These are phyloP conservation scores for Drosophila arawakana DNA, from an alignment of 1,140 invertebrate genomes.

Conservation along the genomic window DNA sequence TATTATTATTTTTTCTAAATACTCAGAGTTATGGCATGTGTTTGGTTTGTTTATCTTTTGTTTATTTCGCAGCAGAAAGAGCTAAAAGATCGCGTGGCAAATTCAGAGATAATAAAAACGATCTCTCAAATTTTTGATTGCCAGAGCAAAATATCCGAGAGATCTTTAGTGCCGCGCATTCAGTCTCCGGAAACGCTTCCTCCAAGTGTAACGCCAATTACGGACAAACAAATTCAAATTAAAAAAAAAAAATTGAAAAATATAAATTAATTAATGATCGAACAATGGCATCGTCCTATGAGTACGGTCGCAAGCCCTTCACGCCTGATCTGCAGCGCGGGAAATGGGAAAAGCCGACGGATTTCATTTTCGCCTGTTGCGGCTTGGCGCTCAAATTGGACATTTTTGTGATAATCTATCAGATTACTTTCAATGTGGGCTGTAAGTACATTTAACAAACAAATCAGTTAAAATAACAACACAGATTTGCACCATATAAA, in stretches of 20 bases:
- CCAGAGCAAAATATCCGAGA: slow-evolving; percentile 4
- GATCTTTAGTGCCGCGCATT: slow-evolving; percentile 40
- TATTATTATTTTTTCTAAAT: not conserved
- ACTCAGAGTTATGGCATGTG: too few relatives aligned
- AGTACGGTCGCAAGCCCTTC: slow-evolving; percentile 69
- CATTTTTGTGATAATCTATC: slow-evolving; percentile 58
- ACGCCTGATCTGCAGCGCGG: slow-evolving; percentile 69
- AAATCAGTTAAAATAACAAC: not conserved
- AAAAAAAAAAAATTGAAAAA: not conserved
- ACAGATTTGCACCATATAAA: too few relatives aligned
- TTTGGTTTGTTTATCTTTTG: too few relatives aligned
- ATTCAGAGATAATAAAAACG: slow-evolving; percentile 57
- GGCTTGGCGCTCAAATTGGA: slow-evolving; percentile 72
- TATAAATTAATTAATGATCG: too few relatives aligned
- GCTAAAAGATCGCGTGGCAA: not conserved
- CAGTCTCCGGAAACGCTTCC: slow-evolving; percentile 68
- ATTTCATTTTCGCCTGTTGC: slow-evolving; percentile 69
- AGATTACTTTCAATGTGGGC: slow-evolving; percentile 64
- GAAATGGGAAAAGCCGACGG: slow-evolving; percentile 70
- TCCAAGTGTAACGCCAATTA: slow-evolving; percentile 75
- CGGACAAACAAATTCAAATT: slow-evolving; percentile 27
- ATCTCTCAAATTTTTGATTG: slow-evolving; percentile 16
- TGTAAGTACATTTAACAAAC: slow-evolving; percentile 48
- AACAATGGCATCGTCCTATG: slow-evolving; percentile 73
- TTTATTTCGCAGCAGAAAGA: too few relatives aligned